phyloP scores from a whole-genome alignment of 2,113 vertebrate species.

The Rhadina sibilatrix region DNA sequence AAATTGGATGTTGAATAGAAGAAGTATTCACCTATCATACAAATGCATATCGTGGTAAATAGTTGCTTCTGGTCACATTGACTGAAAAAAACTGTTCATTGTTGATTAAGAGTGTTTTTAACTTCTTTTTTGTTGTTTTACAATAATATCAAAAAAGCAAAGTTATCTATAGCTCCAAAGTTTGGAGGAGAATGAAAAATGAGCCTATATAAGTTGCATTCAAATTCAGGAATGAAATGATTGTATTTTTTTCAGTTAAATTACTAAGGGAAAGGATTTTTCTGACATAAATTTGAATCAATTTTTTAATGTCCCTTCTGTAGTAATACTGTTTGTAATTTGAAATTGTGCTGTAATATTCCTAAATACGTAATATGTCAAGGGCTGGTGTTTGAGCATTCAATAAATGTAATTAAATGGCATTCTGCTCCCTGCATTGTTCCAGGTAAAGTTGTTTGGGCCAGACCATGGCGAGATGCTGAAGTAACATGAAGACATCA shows the following conservation, averaged over 20 bases:
- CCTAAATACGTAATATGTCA: not conserved
- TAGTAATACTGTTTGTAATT: not conserved
- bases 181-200: not conserved
- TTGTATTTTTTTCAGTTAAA: not conserved
- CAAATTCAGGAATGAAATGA: not conserved
- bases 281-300: not conserved
- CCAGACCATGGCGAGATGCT: not conserved
- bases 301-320: not conserved
- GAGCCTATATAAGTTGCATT: not conserved
- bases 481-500: not conserved
- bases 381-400: not conserved
- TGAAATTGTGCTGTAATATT: not conserved
- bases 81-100: not conserved
- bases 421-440: not conserved
- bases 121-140: not conserved
- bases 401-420: not conserved
- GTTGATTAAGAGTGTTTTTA: not conserved
- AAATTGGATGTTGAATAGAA: not conserved
- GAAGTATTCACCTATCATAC: not conserved
- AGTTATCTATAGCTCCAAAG: not conserved
- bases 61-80: not conserved
- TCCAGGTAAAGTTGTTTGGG: not conserved
- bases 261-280: not conserved
- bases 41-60: not conserved
- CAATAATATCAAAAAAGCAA: not conserved